Conservation (phyloP, 2,797 vertebrate species). For the Micropoecilia bifurca region DNA sequence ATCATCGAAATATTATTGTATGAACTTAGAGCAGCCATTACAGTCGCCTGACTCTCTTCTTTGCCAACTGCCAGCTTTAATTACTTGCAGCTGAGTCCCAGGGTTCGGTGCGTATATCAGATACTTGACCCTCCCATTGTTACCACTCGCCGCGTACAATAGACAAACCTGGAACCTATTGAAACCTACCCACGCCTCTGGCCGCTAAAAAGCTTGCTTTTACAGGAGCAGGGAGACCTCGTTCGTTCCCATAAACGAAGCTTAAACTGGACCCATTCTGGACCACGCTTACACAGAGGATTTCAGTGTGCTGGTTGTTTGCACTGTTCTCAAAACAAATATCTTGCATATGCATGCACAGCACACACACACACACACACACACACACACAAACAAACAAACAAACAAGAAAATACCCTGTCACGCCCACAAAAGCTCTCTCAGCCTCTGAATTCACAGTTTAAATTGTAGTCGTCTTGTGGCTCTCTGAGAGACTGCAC, state of each 20-base stretch:
- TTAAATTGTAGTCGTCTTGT: constrained; percentile 57
- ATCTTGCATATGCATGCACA: constrained; percentile 53
- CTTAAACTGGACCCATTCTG: constrained; percentile 66
- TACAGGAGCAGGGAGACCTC: constrained; percentile 64
- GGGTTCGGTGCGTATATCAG: constrained; percentile 78
- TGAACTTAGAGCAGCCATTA: constrained; percentile 75
- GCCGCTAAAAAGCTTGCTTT: constrained; percentile 62
- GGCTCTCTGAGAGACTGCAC: constrained; percentile 67
- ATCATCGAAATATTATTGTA: constrained; percentile 80
- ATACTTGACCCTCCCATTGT: constrained; percentile 78
- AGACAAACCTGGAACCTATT: constrained; percentile 75
- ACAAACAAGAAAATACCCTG: not conserved
- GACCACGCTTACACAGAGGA: constrained; percentile 60
- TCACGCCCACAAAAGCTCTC: constrained; percentile 61
- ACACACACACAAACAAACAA: not conserved
- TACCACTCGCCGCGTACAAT: constrained; percentile 73
- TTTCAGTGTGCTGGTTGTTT: constrained; percentile 67
- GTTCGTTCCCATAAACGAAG: constrained; percentile 76
- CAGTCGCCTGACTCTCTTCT: constrained; percentile 76
- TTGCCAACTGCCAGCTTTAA: constrained; percentile 83
- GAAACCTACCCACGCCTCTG: constrained; percentile 71
- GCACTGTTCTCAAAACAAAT: constrained; percentile 70
- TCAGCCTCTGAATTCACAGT: constrained; percentile 56
- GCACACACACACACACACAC: constrained; percentile 31
- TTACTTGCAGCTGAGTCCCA: constrained; percentile 81